A percentile compares a stretch with the other conserved stretches of the same genome.
Evolutionary conservation across 2,113 vertebrate species (phyloP).

Genomic region (Genyomyrus donnyi): DNA sequence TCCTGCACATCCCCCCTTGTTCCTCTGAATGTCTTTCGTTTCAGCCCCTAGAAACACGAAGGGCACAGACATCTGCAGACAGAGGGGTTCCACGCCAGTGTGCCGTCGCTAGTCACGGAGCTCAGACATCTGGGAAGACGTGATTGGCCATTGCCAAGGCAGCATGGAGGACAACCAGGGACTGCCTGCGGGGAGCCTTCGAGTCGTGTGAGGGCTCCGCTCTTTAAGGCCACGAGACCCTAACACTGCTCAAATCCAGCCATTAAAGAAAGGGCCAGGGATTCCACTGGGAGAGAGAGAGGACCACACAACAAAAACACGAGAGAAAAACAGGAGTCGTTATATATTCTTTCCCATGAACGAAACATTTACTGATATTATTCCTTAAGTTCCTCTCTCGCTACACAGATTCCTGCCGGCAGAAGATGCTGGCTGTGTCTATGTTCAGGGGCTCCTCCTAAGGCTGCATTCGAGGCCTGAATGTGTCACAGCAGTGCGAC

Average conservation of each 20-base stretch:
- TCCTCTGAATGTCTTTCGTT: background rate
- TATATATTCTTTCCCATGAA: background rate
- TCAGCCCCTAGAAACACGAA: background rate
- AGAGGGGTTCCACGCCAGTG: background rate
- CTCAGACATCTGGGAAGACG: constrained; percentile 6
- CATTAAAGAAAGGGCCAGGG: constrained; percentile 89
- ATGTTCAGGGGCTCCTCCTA: background rate
- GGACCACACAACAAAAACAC: background rate
- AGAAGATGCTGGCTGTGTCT: background rate
- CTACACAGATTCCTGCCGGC: background rate
- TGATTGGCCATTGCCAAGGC: background rate
- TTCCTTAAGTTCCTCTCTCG: background rate
- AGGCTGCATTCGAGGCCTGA: background rate
- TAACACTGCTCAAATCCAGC: constrained; percentile 90
- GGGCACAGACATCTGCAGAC: background rate
- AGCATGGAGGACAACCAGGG: background rate
- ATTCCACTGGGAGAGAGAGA: constrained; percentile 74
- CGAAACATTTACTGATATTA: background rate
- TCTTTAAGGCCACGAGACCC: constrained; percentile 8
- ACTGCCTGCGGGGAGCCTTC: background rate
- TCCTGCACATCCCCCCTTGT: background rate
- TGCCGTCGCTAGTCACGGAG: background rate
- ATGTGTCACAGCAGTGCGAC: background rate
- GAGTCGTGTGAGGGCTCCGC: background rate
- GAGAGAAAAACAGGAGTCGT: background rate